A percentile compares a stretch with the other conserved stretches of the same genome.
Evolutionary conservation across 2,888 invertebrate genomes (phyloP).

Genomic region (Elegia similella): DNA sequence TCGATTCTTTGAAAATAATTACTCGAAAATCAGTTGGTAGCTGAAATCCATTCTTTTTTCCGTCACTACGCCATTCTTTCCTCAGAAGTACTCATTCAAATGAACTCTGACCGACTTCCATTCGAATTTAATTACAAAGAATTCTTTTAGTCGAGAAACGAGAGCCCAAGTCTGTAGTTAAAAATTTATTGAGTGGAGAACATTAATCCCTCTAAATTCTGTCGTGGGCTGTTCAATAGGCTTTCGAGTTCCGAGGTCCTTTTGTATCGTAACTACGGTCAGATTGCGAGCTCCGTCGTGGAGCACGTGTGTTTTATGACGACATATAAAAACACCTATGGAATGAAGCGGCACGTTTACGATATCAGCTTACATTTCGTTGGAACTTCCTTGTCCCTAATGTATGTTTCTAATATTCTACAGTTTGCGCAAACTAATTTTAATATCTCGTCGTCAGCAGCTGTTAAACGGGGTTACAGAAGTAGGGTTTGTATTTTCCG

Average conservation of each 20-base stretch:
- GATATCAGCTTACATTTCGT: conserved; percentile 39
- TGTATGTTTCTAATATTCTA: conserved; percentile 2
- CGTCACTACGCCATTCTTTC: neutral
- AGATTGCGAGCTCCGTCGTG: conserved; percentile 26
- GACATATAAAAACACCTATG: conserved; percentile 59
- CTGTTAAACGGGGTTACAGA: neutral
- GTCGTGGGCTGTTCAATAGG: conserved; percentile 8
- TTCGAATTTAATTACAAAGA: conserved; percentile 20
- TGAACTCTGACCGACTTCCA: conserved; percentile 17
- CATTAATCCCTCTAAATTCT: conserved; percentile 22
- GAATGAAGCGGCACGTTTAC: conserved; percentile 46
- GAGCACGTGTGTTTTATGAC: conserved; percentile 62
- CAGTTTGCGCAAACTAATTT: conserved; percentile 6
- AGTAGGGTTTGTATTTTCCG: neutral
- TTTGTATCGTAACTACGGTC: conserved; percentile 19
- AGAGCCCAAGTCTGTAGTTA: conserved; percentile 19
- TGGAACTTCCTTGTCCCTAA: conserved; percentile 24
- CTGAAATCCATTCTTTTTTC: neutral
- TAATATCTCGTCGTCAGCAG: conserved; percentile 7
- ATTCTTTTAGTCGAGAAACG: conserved; percentile 14
- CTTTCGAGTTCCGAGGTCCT: conserved; percentile 20
- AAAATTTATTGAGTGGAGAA: conserved; percentile 22
- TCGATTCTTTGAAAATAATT: neutral
- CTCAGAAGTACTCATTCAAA: conserved; percentile 5
- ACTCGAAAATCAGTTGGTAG: neutral